phyloP scores from a whole-genome alignment of 2,797 vertebrate genomes.

The Melanotaenia parkinsoni region DNA sequence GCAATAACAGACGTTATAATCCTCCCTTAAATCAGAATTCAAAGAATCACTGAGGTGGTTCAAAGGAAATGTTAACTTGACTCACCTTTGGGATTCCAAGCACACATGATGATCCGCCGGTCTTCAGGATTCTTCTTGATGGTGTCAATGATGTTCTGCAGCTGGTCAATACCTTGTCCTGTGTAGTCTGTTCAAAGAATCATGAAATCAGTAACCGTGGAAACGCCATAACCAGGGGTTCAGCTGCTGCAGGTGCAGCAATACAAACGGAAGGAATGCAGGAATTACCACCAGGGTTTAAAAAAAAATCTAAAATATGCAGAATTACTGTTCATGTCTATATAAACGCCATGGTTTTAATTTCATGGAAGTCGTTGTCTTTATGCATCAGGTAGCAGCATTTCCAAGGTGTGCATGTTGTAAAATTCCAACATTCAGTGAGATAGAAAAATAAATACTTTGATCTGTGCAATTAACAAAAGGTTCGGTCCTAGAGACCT shows the following conservation, averaged over 20 bases:
- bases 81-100: conserved; percentile 98
- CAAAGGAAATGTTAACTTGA: background rate
- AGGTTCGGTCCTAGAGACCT: background rate
- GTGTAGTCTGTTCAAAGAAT: conserved; percentile 87
- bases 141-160: conserved; percentile 93
- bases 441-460: too few species aligned
- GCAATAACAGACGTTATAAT: background rate
- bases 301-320: too few species aligned
- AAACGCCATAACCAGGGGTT: background rate
- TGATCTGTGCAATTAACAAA: background rate
- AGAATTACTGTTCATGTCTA: too few species aligned
- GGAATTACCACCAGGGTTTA: too few species aligned
- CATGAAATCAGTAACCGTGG: background rate
- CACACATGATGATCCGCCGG: conserved; percentile 95
- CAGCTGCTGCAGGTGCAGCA: background rate
- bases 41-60: background rate
- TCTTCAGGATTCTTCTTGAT: conserved; percentile 94
- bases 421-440: too few species aligned
- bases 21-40: background rate
- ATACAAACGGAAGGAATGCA: too few species aligned
- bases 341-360: too few species aligned
- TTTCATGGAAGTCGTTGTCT: too few species aligned
- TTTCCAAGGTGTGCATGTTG: too few species aligned
- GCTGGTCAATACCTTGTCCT: conserved; percentile 94
- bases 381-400: too few species aligned